Evolutionary conservation across 1,140 invertebrate genomes (phyloP), one percentile per base, ranked within the genome.

Genomic region (Ptiloglossa arizonensis): DNA sequence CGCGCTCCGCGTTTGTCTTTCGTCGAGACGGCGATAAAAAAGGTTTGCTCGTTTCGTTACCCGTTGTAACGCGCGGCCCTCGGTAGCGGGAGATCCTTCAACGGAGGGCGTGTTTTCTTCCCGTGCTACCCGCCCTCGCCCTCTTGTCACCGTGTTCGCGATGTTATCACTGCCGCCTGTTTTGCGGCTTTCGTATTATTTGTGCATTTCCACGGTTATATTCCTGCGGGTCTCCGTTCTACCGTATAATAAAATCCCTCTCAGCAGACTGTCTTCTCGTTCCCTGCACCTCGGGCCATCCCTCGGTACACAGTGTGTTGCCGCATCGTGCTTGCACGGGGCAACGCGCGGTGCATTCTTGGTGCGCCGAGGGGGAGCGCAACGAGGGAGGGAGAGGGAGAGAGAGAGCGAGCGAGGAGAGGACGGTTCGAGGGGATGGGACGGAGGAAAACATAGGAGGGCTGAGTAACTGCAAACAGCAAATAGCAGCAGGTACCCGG

Each of bases 381-480:
- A 1, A 6, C 5, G 46, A 52, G 19, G 13, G 17, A 13, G n/a
- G 3, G 63, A 8, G 22, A 17, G 29, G 52, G 2, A 17, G 17
- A 1, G 38, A 27, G 29, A 6, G 35, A 5, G 27, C 2, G 52
- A 56, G 59, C 60, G 81, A 68, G n/a, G 46, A 19, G 57, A 11
- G 0, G 32, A 59, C 6, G 29, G 41, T 32, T 48, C 15, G 24
- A 22, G 57, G 59, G 46, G 17, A 54, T 24, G 69, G 38, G 59
- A 60, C 5, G 57, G 69, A 48, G 79, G 75, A 52, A 72, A 73
- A 73, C 82, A 72, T 54, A 81, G 78, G 71, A 46, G 68, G 63
- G 57, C 74, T 83, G 85, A 85, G 75, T 85, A 83, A 85, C 78
- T 81, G 85, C 80, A 87, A 87, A 86, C 81, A 83, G 75, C 83